Evolutionary conservation across 1,140 invertebrate species (phyloP), one percentile per base, ranked within the genome.

Genomic region (Paramacrobiotus metropolitanus): DNA sequence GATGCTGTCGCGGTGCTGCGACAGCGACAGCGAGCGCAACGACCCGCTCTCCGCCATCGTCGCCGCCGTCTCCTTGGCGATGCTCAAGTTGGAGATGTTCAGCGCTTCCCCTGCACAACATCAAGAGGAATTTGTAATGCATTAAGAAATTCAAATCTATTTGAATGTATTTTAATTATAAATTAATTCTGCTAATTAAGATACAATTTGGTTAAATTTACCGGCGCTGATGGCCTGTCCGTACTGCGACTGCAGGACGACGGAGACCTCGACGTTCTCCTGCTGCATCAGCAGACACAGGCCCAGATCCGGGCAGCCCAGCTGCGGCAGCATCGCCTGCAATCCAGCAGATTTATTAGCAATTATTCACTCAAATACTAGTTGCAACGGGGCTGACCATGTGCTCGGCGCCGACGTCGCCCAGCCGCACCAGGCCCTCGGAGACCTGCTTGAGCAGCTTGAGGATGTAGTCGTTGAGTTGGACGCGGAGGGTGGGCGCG

Each of bases 261-360:
- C 15, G 15, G 48, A 55, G 9, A 55, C 24, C 48, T 55, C 48
- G 4, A 55, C 24, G 24, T 55, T 55, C 48, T 55, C 48, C 48
- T 55, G 48, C 24, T 55, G 48, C 48, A 55, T 55, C 15, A 55
- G 48, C 15, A 55, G 48, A 55, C 48, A 55, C 15, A 55, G 48
- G 9, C 48, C 48, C 48, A 55, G 28, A 9, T 55, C 48, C 15
- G 48, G 48, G 4, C 15, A 15, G 15, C 48, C 48, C 24, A 55
- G n/a, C 9, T n/a, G n/a, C n/a, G n/a, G n/a, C n/a, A n/a, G n/a
- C n/a, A n/a, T n/a, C n/a, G n/a, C n/a, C n/a, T n/a, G n/a, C n/a
- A n/a, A n/a, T n/a, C n/a, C n/a, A n/a, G n/a, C n/a, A n/a, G n/a
- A n/a, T n/a, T n/a, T n/a, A n/a, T n/a, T n/a, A n/a, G n/a, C n/a